phyloP scores from a whole-genome alignment of 2,797 vertebrate species.

The Falco naumanni region DNA sequence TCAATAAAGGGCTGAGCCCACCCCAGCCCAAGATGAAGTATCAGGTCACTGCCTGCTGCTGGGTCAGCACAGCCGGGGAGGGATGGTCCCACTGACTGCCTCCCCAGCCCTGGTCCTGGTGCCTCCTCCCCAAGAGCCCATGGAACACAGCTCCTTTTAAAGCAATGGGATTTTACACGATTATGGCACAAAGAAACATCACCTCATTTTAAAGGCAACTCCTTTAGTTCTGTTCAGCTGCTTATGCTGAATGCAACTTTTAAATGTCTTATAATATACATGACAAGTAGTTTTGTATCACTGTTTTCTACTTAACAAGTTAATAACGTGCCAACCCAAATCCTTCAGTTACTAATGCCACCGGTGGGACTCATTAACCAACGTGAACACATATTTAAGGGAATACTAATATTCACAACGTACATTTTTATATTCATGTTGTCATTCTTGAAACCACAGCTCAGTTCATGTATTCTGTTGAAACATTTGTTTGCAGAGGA shows the following conservation, averaged over 20 bases:
- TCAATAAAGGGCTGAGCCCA: neutral
- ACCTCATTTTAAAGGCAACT: constrained; percentile 13
- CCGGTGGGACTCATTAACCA: constrained; percentile 73
- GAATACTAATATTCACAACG: constrained; percentile 70
- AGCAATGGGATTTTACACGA: neutral
- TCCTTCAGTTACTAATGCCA: constrained; percentile 71
- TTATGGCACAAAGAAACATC: neutral
- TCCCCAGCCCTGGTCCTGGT: neutral
- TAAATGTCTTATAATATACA: constrained; percentile 60
- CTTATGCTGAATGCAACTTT: constrained; percentile 57
- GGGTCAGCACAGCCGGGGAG: neutral
- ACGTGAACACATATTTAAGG: constrained; percentile 69
- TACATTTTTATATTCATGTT: constrained; percentile 71
- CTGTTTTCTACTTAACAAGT: constrained; percentile 73
- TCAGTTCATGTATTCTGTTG: constrained; percentile 49
- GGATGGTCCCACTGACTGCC: neutral
- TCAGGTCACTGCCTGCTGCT: neutral
- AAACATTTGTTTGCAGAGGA: constrained; percentile 62
- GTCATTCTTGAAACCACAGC: constrained; percentile 63
- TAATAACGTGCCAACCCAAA: constrained; percentile 72
- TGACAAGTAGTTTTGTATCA: constrained; percentile 64
- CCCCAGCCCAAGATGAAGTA: neutral
- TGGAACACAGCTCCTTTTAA: neutral
- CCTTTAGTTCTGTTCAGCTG: constrained; percentile 26
- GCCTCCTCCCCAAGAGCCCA: neutral